Evolutionary conservation across 2,797 vertebrate genomes (phyloP), one percentile per base, ranked within the genome.

Genomic region (Hydrocynus forskahlii): DNA sequence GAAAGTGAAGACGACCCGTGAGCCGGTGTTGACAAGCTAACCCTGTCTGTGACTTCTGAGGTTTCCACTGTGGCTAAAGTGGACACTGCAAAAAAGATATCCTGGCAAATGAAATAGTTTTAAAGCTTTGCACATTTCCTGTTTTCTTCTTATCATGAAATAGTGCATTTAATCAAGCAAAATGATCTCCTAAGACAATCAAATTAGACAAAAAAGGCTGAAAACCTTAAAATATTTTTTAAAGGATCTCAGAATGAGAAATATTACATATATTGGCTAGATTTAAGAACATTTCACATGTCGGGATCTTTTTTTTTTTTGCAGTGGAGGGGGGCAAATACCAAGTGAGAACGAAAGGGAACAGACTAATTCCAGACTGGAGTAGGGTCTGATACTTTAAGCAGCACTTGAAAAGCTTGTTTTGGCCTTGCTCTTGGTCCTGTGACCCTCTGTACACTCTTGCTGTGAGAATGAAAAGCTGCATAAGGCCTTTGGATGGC

Each of bases 1-100:
- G 92, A 93, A 93, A 93, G 89, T 90, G 84, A 79, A 80, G 74
- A 59, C 87, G 82, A 91, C 86, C 80, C 92, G 89, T 89, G 89
- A 91, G 81, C 79, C 77, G 78, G 84, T 83, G 83, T 83, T 86
- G 82, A 70, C 83, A 88, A 88, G 83, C 38, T 62, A 83, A 82
- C 13, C 77, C 83, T 73, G 78, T n/a, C 54, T 63, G 63, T 62
- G 76, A 52, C 59, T 83, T 50, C 72, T 81, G 55, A 79, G 63
- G 67, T 62, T 74, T 57, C 50, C 60, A 81, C 21, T 72, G 73
- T 19, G 73, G n/a, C 17, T 76, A 48, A 76, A 13, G 9, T 66
- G 57, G 50, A 43, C n/a, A 48, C 74, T 23, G 45, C 29, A 55
- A 19, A 25, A 71, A 62, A 43, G 0, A 40, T 16, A 21, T 50